Evolutionary conservation across 2,888 invertebrate genomes (phyloP), one percentile per base, ranked within the genome.

Genomic region (Drosophila peninsularis): DNA sequence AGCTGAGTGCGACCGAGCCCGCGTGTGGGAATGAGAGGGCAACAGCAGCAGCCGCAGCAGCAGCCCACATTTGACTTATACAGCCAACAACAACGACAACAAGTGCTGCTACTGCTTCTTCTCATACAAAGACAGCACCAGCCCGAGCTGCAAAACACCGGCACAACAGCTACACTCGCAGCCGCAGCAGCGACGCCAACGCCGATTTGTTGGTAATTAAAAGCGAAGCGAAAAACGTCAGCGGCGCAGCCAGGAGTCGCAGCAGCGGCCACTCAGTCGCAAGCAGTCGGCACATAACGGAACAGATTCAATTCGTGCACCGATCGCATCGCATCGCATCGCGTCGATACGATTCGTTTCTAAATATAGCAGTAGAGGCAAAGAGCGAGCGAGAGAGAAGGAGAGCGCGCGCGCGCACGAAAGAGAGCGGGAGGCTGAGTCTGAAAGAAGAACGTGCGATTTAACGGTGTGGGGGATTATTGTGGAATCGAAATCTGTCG

Each of bases 161-260:
- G 73, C 78, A 77, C 75, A 71, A 68, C 63, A 77, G 47, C 36
- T 9, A 32, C 60, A 56, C 53, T 55, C 53, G 41, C 70, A 32
- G 49, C 37, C 14, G 17, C 42, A 37, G 19, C 68, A 24, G n/a
- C 49, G 30, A 50, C 71, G 49, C 19, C 50, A 39, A 53, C 66
- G 58, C 39, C 58, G 67, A 53, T 67, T 71, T 77, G 75, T 80
- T 85, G 81, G 81, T 82, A 84, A 81, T 86, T 86, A 78, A 82
- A 85, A 78, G 63, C 44, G 71, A 72, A 70, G 69, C 52, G 24
- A 37, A 45, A 66, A 63, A 70, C 60, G 54, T 64, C 39, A 81
- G 65, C 60, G 47, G 19, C 61, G 34, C 62, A 66, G 65, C 68
- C 44, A 24, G 30, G 24, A 24, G 2, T 5, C 4, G 24, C 24